Percentiles rank a stretch among this genome's conserved stretches.
These are phyloP conservation scores for Ophonus ardosiacus DNA, from an alignment of 2,888 invertebrate genomes.

Conservation along the genomic window DNA sequence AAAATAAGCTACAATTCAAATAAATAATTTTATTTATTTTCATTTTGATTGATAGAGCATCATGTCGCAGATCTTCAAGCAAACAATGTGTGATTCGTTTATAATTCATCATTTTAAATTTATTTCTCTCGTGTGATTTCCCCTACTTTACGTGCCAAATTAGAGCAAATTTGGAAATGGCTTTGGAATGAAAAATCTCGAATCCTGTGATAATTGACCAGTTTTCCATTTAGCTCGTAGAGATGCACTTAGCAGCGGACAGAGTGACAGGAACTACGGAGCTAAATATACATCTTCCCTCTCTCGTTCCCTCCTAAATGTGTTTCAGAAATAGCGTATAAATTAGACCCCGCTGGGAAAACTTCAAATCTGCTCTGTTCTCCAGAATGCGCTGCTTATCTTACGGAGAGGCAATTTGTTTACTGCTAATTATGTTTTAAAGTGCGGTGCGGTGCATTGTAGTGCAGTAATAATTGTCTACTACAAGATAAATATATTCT, in stretches of 20 bases:
- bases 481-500: background rate
- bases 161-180: background rate
- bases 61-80: too few species aligned
- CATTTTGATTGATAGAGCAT: too few species aligned
- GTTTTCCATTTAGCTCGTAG: constrained; percentile 56
- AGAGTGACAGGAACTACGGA: constrained; percentile 57
- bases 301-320: constrained; percentile 37
- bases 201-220: constrained; percentile 30
- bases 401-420: constrained; percentile 10
- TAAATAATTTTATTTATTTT: too few species aligned
- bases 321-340: constrained; percentile 56
- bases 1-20: too few species aligned
- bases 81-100: too few species aligned
- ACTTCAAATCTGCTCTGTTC: constrained; percentile 28
- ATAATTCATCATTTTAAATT: too few species aligned
- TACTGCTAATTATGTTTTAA: constrained; percentile 14
- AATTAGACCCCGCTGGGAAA: constrained; percentile 39
- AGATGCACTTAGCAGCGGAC: constrained; percentile 41
- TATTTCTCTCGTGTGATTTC: too few species aligned
- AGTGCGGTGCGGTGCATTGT: background rate
- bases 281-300: constrained; percentile 59
- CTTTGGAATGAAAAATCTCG: background rate
- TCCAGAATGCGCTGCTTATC: constrained; percentile 32
- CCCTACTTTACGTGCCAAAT: background rate
- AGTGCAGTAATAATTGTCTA: background rate